Conservation (phyloP, 2,797 vertebrate genomes). For the Pitangus sulphuratus region DNA sequence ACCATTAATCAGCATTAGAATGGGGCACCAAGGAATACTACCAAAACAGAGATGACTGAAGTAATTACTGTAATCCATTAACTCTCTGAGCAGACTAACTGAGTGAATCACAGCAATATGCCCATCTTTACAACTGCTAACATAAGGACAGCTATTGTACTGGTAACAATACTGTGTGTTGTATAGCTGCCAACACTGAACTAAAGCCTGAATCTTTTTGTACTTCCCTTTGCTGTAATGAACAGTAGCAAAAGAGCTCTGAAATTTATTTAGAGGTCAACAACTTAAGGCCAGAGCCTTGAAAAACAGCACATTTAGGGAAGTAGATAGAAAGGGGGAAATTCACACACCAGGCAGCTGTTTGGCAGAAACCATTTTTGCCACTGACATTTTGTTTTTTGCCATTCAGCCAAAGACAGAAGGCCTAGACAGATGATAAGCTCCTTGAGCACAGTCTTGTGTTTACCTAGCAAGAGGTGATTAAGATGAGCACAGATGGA, state of each 20-base stretch:
- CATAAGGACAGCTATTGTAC: conserved; percentile 56
- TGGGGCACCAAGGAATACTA: conserved; percentile 71
- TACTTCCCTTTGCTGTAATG: background rate
- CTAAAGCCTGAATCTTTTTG: background rate
- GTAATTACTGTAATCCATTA: conserved; percentile 86
- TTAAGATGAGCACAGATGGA: background rate
- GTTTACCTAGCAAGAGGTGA: background rate
- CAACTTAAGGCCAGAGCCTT: background rate
- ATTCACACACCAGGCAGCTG: background rate
- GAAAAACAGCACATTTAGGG: background rate
- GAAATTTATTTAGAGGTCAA: conserved; percentile 11
- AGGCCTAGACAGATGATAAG: background rate
- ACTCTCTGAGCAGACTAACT: conserved; percentile 78
- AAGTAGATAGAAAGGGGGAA: background rate
- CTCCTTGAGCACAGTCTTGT: background rate
- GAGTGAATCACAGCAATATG: conserved; percentile 82
- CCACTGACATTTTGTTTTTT: background rate
- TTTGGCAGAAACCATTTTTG: background rate
- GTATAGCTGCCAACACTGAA: conserved; percentile 8
- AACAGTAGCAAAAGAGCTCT: background rate
- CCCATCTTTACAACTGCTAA: conserved; percentile 65
- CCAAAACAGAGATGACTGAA: conserved; percentile 78
- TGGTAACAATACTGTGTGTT: conserved; percentile 31
- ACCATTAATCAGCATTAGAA: conserved; percentile 83
- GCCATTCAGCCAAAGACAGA: background rate